Percentiles rank a stretch among this genome's conserved stretches.
These are phyloP conservation scores for Oreochromis tanganicae DNA, from an alignment of 2,113 vertebrate species.

Conservation along the genomic window DNA sequence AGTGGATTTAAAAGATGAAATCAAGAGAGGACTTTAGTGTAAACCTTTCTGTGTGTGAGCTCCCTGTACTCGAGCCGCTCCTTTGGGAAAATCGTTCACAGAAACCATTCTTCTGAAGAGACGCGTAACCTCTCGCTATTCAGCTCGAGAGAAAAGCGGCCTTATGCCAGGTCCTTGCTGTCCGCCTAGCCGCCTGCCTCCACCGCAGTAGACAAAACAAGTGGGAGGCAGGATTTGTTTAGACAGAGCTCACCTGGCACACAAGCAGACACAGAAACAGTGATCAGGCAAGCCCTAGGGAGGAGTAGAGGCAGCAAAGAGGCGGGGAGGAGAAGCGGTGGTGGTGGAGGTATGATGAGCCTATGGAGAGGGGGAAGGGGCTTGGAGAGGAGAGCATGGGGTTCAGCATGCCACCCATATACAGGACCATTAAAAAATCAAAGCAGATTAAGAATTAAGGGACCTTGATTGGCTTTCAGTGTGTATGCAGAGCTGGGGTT, in stretches of 20 bases:
- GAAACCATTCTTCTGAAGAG: constrained; percentile 1
- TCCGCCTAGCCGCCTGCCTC: constrained; percentile 41
- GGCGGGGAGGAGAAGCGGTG: background rate
- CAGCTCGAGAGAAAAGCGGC: constrained; percentile 28
- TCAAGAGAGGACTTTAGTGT: background rate
- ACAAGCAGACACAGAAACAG: constrained; percentile 57
- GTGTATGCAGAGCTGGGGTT: background rate
- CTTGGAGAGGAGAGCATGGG: background rate
- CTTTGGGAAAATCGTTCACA: background rate
- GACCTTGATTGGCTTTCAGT: constrained; percentile 12
- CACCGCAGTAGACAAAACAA: constrained; percentile 70
- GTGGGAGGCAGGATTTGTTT: constrained; percentile 65
- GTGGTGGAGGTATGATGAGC: background rate
- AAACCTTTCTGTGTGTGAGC: background rate
- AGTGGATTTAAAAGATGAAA: background rate
- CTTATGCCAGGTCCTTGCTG: constrained; percentile 16
- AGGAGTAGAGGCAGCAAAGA: constrained; percentile 12
- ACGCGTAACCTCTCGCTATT: background rate
- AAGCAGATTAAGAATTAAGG: constrained; percentile 41
- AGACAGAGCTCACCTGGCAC: constrained; percentile 71
- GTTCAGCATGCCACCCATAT: background rate
- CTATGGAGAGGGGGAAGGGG: background rate
- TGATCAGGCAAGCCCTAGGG: constrained; percentile 54
- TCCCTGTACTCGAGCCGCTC: background rate
- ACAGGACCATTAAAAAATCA: constrained; percentile 16